phyloP scores from a whole-genome alignment of 2,888 invertebrate genomes.

The Lasioglossum pauxillum region DNA sequence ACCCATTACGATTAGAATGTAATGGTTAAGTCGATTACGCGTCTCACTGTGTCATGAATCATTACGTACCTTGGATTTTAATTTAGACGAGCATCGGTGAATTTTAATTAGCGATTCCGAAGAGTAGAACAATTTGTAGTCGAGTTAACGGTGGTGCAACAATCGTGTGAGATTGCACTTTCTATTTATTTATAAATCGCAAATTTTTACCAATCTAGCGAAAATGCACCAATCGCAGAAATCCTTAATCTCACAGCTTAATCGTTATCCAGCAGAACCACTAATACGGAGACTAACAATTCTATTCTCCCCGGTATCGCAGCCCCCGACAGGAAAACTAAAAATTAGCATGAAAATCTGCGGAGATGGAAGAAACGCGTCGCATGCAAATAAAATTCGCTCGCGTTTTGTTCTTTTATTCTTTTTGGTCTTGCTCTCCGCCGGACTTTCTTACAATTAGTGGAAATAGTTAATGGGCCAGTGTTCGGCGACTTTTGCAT shows the following conservation, averaged over 20 bases:
- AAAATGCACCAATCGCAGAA: neutral
- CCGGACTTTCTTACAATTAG: neutral
- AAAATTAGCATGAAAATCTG: constrained; percentile 2
- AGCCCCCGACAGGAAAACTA: neutral
- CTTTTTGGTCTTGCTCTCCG: neutral
- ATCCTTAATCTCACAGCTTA: too few species aligned
- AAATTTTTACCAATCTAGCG: neutral
- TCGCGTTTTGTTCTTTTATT: neutral
- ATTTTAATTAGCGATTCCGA: neutral
- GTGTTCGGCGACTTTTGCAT: constrained; percentile 20
- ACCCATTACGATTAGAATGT: neutral
- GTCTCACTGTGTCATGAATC: neutral
- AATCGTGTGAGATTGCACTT: neutral
- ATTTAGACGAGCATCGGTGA: neutral
- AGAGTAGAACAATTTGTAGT: neutral
- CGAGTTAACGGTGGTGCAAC: neutral
- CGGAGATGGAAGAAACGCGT: neutral
- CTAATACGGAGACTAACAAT: neutral
- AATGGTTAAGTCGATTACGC: neutral
- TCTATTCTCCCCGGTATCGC: neutral
- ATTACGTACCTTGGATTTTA: neutral
- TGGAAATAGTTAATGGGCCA: constrained; percentile 6
- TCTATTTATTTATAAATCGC: neutral
- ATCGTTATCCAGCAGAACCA: neutral
- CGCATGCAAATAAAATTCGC: neutral